Conservation (phyloP, 2,888 invertebrate species). For the Notodonta dromedarius region DNA sequence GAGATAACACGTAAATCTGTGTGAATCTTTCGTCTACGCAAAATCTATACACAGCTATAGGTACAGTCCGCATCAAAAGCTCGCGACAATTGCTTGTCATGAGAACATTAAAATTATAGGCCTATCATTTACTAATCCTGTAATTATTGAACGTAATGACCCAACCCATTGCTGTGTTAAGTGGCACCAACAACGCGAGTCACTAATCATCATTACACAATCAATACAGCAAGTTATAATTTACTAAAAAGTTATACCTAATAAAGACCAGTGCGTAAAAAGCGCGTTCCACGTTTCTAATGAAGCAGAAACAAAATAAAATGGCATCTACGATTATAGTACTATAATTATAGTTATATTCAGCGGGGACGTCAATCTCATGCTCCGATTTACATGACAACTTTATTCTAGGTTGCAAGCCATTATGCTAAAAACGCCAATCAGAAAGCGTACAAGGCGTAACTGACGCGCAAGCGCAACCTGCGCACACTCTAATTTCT, state of each 20-base stretch:
- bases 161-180: neutral
- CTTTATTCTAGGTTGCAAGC: slow-evolving; percentile 41
- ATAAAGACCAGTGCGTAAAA: slow-evolving; percentile 1
- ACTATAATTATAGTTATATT: neutral
- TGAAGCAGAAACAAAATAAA: neutral
- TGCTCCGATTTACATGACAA: slow-evolving; percentile 36
- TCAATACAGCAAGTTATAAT: neutral
- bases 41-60: too few relatives aligned
- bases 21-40: too few relatives aligned
- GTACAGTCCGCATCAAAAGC: too few relatives aligned
- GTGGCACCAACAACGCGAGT: neutral
- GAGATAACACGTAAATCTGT: too few relatives aligned
- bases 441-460: slow-evolving; percentile 43
- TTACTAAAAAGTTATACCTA: neutral
- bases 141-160: neutral
- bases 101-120: too few relatives aligned
- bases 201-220: too few relatives aligned
- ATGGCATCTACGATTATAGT: neutral
- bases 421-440: slow-evolving; percentile 51
- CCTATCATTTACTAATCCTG: neutral
- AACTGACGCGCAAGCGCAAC: slow-evolving; percentile 23
- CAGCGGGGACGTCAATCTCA: slow-evolving; percentile 22
- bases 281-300: neutral
- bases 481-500: slow-evolving; percentile 21
- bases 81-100: too few relatives aligned